A percentile compares a stretch with the other conserved stretches of the same genome.
These are phyloP conservation scores for Acanthis flammea DNA, from an alignment of 2,797 vertebrate species.

Conservation along the genomic window DNA sequence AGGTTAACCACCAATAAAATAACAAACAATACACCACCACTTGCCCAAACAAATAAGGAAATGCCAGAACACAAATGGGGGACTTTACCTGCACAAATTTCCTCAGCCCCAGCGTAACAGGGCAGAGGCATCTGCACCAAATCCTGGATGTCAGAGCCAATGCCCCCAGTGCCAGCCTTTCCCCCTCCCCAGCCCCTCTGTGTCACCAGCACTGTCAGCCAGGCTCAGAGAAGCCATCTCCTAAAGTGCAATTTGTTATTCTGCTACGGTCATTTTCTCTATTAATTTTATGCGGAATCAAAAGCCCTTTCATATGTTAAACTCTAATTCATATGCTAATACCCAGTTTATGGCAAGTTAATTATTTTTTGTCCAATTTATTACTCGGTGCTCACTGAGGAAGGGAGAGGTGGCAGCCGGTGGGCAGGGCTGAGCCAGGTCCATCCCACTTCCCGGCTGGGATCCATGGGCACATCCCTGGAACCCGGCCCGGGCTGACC, in stretches of 20 bases:
- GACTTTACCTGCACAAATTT: rapidly evolving
- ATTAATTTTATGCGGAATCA: conserved; percentile 47
- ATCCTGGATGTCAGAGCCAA: rapidly evolving
- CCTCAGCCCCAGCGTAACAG: rapidly evolving
- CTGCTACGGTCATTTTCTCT: conserved; percentile 42
- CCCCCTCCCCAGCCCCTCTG: background rate
- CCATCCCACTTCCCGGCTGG: rapidly evolving
- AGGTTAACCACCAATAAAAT: background rate
- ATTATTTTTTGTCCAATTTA: conserved; percentile 64
- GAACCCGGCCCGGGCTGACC: rapidly evolving
- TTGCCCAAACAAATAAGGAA: background rate
- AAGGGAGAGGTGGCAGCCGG: background rate
- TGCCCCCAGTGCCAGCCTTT: rapidly evolving
- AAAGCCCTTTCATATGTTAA: conserved; percentile 73
- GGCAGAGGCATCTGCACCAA: background rate
- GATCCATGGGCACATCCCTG: background rate
- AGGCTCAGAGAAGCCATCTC: background rate
- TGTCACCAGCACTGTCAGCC: background rate
- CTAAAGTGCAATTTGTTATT: conserved; percentile 27
- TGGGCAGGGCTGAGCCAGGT: background rate
- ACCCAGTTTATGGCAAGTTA: conserved; percentile 53
- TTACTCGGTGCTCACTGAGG: background rate
- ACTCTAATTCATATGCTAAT: conserved; percentile 71
- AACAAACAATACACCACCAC: background rate
- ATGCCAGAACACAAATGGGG: background rate